Evolutionary conservation across 1,140 invertebrate species (phyloP), one percentile per base, ranked within the genome.

Genomic region (Nasonia longicornis): DNA sequence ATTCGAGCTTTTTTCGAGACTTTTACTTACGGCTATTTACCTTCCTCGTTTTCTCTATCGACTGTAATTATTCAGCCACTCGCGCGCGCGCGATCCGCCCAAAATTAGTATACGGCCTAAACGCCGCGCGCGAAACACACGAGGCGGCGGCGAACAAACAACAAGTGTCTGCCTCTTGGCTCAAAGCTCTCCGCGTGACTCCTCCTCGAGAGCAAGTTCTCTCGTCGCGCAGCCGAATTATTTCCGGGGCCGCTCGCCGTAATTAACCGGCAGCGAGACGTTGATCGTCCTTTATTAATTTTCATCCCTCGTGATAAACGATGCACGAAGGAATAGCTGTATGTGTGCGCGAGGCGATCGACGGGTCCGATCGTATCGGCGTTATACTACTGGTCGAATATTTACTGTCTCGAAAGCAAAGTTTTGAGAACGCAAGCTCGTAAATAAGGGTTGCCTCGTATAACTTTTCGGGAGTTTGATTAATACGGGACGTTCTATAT

Each of bases 251-350:
- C 26, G 26, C 3, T 2, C 11, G 58, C 52, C 1, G 52, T 42
- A 63, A 75, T 74, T 52, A 52, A 74, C 48, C 26, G 12, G 1
- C 22, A 16, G 77, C 58, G 67, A 29, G 35, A 71, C 31, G 42
- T 6, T 73, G n/a, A 45, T 73, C 8, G 11, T 73, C 38, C n/a
- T 73, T 73, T 74, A 73, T 52, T 52, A 73, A 73, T 73, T 71
- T 73, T 16, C 38, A 16, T 48, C 45, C 14, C 12, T 16, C 3
- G 45, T 48, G 12, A 67, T 12, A 11, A 4, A 70, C 64, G 22
- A 70, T 35, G 69, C 6, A 42, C 38, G 10, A 42, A 42, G 38
- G 31, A 35, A 35, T 42, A 42, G 35, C 35, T 42, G 7, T 42
- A 8, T 6, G 38, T 42, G 38, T 10, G 6, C 0, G 38, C 35